These are phyloP conservation scores for Ivindomyrus marchei DNA, from an alignment of 2,113 vertebrate genomes.

Conservation along the genomic window DNA sequence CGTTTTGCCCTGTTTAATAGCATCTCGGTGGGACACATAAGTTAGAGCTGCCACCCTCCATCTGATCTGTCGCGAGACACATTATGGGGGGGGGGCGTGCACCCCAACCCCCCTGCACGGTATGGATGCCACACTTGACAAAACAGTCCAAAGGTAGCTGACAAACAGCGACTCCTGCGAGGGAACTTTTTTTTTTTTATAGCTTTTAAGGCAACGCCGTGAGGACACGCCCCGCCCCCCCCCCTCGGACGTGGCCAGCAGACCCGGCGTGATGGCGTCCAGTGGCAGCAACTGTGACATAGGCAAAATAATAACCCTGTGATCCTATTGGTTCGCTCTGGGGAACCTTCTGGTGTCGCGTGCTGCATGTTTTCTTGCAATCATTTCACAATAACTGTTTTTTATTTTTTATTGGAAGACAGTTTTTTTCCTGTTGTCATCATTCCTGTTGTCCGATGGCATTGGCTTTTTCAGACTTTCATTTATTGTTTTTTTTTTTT, in stretches of 20 bases:
- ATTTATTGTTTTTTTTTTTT: neutral
- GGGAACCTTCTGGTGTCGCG: neutral
- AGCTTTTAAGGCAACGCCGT: neutral
- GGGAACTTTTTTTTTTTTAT: neutral
- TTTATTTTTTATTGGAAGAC: neutral
- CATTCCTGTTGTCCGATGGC: neutral
- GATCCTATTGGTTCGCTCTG: neutral
- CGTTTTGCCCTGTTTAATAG: conserved; percentile 34
- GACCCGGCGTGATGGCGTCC: neutral
- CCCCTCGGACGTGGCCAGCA: neutral
- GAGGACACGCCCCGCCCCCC: neutral
- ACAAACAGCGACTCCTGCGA: conserved; percentile 15
- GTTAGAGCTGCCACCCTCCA: conserved; percentile 36
- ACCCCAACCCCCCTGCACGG: neutral
- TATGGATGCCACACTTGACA: conserved; percentile 26
- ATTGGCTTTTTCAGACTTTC: neutral
- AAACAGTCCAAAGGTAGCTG: conserved; percentile 36
- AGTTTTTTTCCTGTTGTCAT: neutral
- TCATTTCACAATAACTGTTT: neutral
- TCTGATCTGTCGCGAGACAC: conserved; percentile 36
- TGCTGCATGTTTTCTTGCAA: neutral
- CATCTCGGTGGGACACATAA: conserved; percentile 32
- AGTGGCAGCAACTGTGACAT: neutral
- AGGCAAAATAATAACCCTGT: neutral
- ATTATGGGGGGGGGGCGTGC: conserved; percentile 22